Conservation (phyloP, 2,888 invertebrate species). For the Nasonovia ribisnigri region DNA sequence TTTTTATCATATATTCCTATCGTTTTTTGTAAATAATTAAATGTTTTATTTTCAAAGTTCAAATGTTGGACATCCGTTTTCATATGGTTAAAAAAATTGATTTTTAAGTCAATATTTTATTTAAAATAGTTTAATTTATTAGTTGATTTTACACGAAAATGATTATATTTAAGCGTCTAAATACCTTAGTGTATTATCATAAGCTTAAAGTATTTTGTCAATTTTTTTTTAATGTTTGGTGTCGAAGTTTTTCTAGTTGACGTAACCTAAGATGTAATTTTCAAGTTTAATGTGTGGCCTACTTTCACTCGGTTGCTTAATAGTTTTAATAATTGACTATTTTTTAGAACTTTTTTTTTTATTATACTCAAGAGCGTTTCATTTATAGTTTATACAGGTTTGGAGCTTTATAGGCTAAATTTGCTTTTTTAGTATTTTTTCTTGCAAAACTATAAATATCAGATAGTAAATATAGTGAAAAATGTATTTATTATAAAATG, state of each 20-base stretch:
- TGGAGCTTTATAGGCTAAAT: background rate
- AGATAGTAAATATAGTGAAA: background rate
- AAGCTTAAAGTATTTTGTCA: background rate
- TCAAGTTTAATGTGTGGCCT: background rate
- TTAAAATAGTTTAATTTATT: background rate
- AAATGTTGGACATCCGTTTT: background rate
- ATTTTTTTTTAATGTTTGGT: background rate
- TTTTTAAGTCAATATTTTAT: background rate
- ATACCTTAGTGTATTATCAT: background rate
- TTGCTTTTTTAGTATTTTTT: background rate
- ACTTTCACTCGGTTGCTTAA: background rate
- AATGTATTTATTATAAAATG: background rate
- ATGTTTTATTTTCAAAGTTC: slow-evolving; percentile 29
- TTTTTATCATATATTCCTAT: slow-evolving; percentile 39
- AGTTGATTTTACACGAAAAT: background rate
- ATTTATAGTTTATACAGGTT: background rate
- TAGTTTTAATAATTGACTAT: background rate
- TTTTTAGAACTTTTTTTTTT: background rate
- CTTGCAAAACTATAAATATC: background rate
- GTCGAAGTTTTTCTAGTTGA: background rate
- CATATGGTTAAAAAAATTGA: background rate
- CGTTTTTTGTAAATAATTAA: slow-evolving; percentile 25
- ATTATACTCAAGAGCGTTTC: background rate
- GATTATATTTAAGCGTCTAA: background rate
- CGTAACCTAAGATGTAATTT: background rate